Base-by-base conservation (phyloP, 2,797 vertebrate genomes). In the Lagodon rhomboides region DNA sequence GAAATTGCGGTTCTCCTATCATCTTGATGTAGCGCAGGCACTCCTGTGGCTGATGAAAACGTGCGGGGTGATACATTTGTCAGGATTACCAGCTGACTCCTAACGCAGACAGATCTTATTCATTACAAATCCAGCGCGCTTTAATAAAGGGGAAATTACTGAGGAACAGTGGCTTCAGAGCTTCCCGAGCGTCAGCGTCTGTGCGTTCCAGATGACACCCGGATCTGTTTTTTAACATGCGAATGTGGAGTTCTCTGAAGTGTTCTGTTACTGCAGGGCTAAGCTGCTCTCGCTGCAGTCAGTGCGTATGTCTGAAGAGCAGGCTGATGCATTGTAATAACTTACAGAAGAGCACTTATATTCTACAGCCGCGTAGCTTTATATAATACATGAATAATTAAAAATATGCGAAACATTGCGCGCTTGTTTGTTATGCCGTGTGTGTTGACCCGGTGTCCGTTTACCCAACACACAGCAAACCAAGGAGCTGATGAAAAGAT, bases 31-130 rank as follows among this genome's bases (percentile, higher is more conserved):
- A 63, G 60, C 44, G n/a, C 25, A 43, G 34, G 50, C 4, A n/a
- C 55, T 68, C 68, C 68, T 25, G 11, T 63, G 73, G 58, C 67
- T 79, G 55, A 80, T 85, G 27, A 70, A 51, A 69, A 82, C 20
- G 38, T 55, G 43, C n/a, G 5, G 12, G 30, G 50, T 44, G 68
- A 84, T 64, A 68, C 47, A 60, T 75, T 76, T 85, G 20, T 46
- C 61, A 62, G n/a, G 69, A 83, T 85, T 64, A 73, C 73, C 65
- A 46, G 22, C 34, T 70, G 43, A n/a, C 23, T 77, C 41, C 43
- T 50, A 49, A 75, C 9, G 5, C 58, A 34, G 61, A 30, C 47
- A 69, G 63, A 71, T 60, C 38, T 22, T 53, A 71, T 82, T 85
- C 73, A 77, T 67, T 80, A 63, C n/a, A 77, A 46, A 59, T 68